phyloP scores from a whole-genome alignment of 37 sponge, comb jelly and placozoan species.

The Tethya wilhelma region DNA sequence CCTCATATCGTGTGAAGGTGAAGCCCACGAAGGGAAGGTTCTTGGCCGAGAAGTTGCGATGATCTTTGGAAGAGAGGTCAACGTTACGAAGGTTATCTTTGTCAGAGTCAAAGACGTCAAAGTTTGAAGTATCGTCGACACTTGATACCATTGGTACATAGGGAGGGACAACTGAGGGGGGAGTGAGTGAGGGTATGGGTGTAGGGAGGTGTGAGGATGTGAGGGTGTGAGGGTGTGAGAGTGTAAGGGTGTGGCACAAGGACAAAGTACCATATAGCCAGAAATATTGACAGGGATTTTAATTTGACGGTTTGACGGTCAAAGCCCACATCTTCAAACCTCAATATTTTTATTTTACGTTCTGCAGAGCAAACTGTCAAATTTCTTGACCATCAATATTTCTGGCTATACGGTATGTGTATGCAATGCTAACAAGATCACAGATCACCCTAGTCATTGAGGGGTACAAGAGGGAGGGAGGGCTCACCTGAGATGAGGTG shows the following conservation, averaged over 20 bases:
- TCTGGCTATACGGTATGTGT: background rate
- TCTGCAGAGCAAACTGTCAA: too few species aligned
- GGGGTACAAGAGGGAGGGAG: background rate
- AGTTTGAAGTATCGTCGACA: slow-evolving; percentile 84
- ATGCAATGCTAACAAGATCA: background rate
- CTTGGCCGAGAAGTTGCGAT: slow-evolving; percentile 60
- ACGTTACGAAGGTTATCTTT: slow-evolving; percentile 14
- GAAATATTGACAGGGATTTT: too few species aligned
- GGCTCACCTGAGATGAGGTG: slow-evolving; percentile 1
- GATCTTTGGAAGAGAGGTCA: background rate
- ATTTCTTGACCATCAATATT: too few species aligned
- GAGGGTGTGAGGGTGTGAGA: too few species aligned
- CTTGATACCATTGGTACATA: slow-evolving; percentile 67
- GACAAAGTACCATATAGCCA: too few species aligned
- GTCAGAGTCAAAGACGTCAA: slow-evolving; percentile 65
- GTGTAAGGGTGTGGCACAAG: too few species aligned
- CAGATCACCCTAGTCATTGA: background rate
- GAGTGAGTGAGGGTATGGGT: background rate
- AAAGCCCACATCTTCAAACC: too few species aligned
- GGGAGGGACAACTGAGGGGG: slow-evolving; percentile 66
- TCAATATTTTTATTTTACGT: too few species aligned
- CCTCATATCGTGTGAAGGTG: slow-evolving; percentile 64
- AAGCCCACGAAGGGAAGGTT: slow-evolving; percentile 92
- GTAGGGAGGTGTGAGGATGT: too few species aligned
- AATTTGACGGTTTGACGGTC: too few species aligned